These are phyloP conservation scores for Trichonephila clavata DNA, from an alignment of 1,140 invertebrate species.

Conservation along the genomic window DNA sequence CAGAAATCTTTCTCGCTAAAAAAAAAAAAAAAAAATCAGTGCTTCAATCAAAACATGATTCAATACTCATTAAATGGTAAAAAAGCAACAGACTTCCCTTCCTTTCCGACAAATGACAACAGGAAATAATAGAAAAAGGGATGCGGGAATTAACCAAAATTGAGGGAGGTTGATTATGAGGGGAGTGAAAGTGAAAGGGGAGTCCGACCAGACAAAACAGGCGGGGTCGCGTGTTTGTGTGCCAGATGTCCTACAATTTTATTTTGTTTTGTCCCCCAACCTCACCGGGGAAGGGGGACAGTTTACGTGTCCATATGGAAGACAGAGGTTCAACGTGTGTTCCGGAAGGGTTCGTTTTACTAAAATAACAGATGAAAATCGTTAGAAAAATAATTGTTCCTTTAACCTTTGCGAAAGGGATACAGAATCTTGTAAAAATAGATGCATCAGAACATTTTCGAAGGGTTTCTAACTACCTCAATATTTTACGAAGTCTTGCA, in stretches of 20 bases:
- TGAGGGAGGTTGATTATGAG: neutral
- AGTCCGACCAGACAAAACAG: neutral
- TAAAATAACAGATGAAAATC: conserved; percentile 1
- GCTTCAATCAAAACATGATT: too few relatives aligned
- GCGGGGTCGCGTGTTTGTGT: neutral
- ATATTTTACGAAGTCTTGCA: too few relatives aligned
- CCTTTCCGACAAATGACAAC: neutral
- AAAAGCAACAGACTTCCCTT: neutral
- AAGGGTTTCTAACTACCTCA: too few relatives aligned
- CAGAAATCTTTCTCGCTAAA: too few relatives aligned
- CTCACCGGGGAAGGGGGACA: neutral
- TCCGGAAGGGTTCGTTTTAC: neutral
- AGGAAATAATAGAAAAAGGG: conserved; percentile 24
- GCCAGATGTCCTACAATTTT: neutral
- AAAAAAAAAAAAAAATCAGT: too few relatives aligned
- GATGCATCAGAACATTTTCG: too few relatives aligned
- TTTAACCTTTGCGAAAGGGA: neutral
- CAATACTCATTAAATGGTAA: neutral
- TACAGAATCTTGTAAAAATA: too few relatives aligned
- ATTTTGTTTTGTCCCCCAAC: neutral
- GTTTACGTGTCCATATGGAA: neutral
- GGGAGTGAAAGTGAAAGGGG: neutral
- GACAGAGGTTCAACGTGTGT: neutral
- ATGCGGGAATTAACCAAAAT: neutral
- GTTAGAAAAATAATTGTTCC: neutral